A percentile compares a stretch with the other conserved stretches of the same genome.
These are phyloP conservation scores for Chiloscyllium plagiosum DNA, from an alignment of 2,113 vertebrate species.

Conservation along the genomic window DNA sequence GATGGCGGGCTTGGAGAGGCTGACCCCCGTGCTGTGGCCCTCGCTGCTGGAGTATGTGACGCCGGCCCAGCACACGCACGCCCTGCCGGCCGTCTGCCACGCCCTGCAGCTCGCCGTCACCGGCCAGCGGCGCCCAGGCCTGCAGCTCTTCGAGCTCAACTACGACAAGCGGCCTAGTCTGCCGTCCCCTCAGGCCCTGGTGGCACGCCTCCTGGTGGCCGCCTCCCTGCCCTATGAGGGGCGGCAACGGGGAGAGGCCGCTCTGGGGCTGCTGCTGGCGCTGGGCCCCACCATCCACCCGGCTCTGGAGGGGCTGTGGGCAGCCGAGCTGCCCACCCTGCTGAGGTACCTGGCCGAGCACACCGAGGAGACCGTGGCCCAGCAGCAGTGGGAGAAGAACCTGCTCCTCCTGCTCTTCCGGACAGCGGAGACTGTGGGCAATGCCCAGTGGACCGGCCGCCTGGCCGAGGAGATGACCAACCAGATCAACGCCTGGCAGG, in stretches of 20 bases:
- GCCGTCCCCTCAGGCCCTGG: constrained; percentile 63
- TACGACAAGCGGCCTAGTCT: constrained; percentile 63
- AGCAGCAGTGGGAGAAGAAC: constrained; percentile 46
- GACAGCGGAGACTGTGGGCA: background rate
- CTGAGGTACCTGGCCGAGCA: constrained; percentile 48
- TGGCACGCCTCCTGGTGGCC: constrained; percentile 72
- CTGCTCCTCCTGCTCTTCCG: constrained; percentile 43
- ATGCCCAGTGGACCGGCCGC: constrained; percentile 55
- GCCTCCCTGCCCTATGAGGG: constrained; percentile 62
- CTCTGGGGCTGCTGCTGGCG: constrained; percentile 65
- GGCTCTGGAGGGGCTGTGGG: constrained; percentile 60
- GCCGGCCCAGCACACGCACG: constrained; percentile 64
- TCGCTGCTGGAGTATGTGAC: constrained; percentile 74
- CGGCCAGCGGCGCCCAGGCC: constrained; percentile 63
- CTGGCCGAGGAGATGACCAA: constrained; percentile 66
- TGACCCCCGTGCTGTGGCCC: constrained; percentile 76
- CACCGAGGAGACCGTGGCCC: background rate
- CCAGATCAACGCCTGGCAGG: constrained; percentile 60
- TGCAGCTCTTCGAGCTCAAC: constrained; percentile 57
- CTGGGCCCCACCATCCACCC: constrained; percentile 66
- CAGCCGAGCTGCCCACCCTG: constrained; percentile 53
- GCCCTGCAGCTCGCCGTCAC: constrained; percentile 68
- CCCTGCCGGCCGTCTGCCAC: constrained; percentile 73
- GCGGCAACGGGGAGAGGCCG: constrained; percentile 62
- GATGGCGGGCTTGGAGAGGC: background rate